Percentiles rank a stretch among this genome's conserved stretches.
phyloP scores from a whole-genome alignment of 2,797 vertebrate genomes.

The Sylvilagus floridanus region DNA sequence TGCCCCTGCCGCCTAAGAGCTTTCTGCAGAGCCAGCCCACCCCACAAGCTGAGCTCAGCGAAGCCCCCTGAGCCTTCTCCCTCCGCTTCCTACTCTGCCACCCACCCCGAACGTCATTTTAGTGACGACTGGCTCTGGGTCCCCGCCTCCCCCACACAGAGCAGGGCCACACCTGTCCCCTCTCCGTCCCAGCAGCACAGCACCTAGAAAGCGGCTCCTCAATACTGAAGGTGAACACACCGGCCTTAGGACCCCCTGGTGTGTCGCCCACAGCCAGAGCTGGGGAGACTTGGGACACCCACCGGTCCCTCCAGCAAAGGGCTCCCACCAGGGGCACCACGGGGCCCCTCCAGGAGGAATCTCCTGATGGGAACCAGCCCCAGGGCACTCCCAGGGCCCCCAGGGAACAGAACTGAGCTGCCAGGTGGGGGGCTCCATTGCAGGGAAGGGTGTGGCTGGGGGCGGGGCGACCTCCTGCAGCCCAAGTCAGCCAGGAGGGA shows the following conservation, averaged over 20 bases:
- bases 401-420: neutral
- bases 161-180: rapidly evolving
- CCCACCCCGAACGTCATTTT: neutral
- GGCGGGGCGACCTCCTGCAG: neutral
- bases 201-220: neutral
- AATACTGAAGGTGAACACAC: neutral
- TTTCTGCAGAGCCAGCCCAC: neutral
- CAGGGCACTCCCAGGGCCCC: neutral
- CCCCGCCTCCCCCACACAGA: neutral
- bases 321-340: neutral
- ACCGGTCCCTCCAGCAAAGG: neutral
- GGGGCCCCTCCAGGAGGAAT: rapidly evolving
- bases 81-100: neutral
- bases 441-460: no score
- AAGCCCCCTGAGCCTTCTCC: no score
- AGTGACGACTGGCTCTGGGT: rapidly evolving
- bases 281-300: neutral
- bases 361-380: neutral
- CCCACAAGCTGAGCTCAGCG: neutral
- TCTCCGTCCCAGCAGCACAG: neutral
- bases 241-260: neutral
- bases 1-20: neutral
- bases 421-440: no score
- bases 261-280: neutral
- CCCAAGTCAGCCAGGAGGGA: neutral